Conservation (phyloP, 2,113 vertebrate genomes). For the Ictalurus punctatus region DNA sequence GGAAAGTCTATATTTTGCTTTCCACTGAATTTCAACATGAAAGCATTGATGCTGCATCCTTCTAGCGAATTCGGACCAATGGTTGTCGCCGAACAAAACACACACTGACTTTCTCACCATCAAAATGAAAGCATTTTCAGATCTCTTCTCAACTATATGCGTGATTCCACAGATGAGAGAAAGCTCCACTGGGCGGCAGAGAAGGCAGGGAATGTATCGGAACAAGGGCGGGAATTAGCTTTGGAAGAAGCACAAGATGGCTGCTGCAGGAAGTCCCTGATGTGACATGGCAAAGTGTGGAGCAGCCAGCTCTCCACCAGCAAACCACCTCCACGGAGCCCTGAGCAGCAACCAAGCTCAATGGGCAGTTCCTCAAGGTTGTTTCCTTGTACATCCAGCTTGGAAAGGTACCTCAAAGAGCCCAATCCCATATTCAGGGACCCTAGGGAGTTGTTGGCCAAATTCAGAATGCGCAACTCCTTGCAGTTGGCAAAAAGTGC, state of each 20-base stretch:
- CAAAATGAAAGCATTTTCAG: background rate
- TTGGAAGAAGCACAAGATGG: constrained; percentile 43
- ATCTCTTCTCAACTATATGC: constrained; percentile 60
- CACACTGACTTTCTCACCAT: background rate
- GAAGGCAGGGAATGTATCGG: constrained; percentile 68
- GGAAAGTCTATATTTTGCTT: background rate
- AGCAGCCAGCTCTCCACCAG: constrained; percentile 73
- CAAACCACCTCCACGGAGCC: constrained; percentile 69
- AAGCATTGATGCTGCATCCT: background rate
- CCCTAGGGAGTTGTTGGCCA: constrained; percentile 68
- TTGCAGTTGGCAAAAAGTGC: constrained; percentile 67
- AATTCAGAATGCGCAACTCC: constrained; percentile 66
- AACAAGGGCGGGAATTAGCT: constrained; percentile 54
- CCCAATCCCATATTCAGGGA: constrained; percentile 61
- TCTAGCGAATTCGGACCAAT: background rate
- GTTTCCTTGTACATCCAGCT: constrained; percentile 72
- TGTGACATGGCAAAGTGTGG: constrained; percentile 63
- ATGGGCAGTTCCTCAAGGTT: constrained; percentile 70
- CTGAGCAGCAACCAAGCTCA: constrained; percentile 68
- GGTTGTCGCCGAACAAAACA: background rate
- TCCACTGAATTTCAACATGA: background rate
- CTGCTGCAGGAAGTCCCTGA: constrained; percentile 62
- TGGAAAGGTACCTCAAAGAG: constrained; percentile 61
- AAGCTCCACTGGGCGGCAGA: constrained; percentile 71
- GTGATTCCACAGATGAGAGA: constrained; percentile 71